phyloP scores from a whole-genome alignment of 2,888 invertebrate species.

The Keiferia lycopersicella region DNA sequence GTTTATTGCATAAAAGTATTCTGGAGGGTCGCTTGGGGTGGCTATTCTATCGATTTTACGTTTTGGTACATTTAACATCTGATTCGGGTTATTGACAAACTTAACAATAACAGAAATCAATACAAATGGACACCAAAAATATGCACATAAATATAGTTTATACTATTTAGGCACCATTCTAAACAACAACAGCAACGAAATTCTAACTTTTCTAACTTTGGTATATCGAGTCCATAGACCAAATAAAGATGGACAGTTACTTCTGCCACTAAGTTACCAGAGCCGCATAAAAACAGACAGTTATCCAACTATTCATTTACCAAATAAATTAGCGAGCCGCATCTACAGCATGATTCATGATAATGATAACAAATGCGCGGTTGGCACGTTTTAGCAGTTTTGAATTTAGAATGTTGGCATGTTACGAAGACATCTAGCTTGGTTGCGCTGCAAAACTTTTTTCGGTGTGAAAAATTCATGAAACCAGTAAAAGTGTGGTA shows the following conservation, averaged over 20 bases:
- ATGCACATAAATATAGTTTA: no score
- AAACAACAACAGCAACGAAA: no score
- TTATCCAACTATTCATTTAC: slow-evolving; percentile 14
- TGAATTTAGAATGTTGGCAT: slow-evolving; percentile 10
- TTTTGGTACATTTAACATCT: slow-evolving; percentile 12
- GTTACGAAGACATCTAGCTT: slow-evolving; percentile 13
- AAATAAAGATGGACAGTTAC: slow-evolving; percentile 26
- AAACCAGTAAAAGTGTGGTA: slow-evolving; percentile 41
- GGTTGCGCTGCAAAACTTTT: slow-evolving; percentile 28
- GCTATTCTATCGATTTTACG: slow-evolving; percentile 16
- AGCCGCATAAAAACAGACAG: slow-evolving; percentile 17
- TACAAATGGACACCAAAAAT: neutral
- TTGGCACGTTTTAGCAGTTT: slow-evolving; percentile 11
- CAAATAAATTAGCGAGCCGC: slow-evolving; percentile 12
- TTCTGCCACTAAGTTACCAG: slow-evolving; percentile 18
- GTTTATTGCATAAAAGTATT: slow-evolving; percentile 42
- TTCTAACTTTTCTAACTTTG: neutral
- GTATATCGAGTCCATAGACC: slow-evolving; percentile 8
- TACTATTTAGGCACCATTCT: no score
- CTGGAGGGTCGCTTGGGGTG: slow-evolving; percentile 16
- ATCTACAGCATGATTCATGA: slow-evolving; percentile 20
- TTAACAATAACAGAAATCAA: neutral
- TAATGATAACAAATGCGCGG: slow-evolving; percentile 15
- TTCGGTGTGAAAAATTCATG: slow-evolving; percentile 45
- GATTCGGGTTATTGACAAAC: slow-evolving; percentile 9